phyloP scores from a whole-genome alignment of 2,888 invertebrate genomes.

The Acrobasis consociella region DNA sequence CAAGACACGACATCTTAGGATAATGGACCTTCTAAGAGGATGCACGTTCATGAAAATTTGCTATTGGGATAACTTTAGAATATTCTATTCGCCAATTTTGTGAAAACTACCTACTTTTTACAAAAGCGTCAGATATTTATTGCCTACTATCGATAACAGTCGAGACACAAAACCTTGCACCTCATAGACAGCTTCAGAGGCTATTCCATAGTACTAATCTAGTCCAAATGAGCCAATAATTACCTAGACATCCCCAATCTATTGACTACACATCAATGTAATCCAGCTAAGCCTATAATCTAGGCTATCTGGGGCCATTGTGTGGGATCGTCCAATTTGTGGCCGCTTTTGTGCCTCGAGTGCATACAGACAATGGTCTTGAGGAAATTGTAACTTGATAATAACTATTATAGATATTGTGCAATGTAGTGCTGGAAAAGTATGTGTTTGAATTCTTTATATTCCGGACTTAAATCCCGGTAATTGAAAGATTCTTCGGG shows the following conservation, averaged over 20 bases:
- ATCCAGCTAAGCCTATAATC: conserved; percentile 37
- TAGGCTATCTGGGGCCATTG: conserved; percentile 32
- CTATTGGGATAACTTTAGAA: too few species aligned
- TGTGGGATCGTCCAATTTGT: conserved; percentile 1
- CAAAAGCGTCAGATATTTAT: too few species aligned
- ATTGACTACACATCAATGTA: conserved; percentile 60
- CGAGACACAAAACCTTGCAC: not conserved
- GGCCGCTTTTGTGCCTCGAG: conserved; percentile 8
- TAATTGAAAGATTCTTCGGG: too few species aligned
- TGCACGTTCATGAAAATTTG: too few species aligned
- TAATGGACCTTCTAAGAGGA: too few species aligned
- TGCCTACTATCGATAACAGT: too few species aligned
- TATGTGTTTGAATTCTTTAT: too few species aligned
- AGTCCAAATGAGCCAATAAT: conserved; percentile 36
- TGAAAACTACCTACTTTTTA: too few species aligned
- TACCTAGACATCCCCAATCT: conserved; percentile 44
- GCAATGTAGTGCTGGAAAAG: too few species aligned
- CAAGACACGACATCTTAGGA: too few species aligned
- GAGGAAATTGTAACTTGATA: not conserved
- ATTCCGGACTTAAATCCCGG: too few species aligned
- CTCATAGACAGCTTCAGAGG: not conserved
- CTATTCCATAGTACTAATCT: not conserved
- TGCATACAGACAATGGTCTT: conserved; percentile 9
- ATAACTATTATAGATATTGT: not conserved
- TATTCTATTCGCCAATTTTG: too few species aligned